Conservation (phyloP, 2,113 vertebrate species). For the Gobio gobio region DNA sequence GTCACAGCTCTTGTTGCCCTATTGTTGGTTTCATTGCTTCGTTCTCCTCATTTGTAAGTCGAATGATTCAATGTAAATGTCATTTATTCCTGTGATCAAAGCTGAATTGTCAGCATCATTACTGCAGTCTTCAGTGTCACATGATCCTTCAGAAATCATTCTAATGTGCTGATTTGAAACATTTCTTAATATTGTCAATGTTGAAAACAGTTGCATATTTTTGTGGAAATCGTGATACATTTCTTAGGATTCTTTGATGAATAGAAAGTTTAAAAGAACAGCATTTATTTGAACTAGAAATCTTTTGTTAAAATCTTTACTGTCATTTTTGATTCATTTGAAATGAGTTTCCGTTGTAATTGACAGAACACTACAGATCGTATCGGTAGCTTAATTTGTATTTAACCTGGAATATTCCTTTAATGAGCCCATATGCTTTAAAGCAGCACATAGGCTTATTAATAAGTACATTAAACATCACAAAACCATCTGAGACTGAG, state of each 20-base stretch:
- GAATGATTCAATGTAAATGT: background rate
- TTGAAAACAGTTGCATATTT: background rate
- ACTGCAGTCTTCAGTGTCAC: background rate
- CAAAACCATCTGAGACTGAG: conserved; percentile 22
- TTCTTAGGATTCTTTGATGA: background rate
- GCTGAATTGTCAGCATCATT: background rate
- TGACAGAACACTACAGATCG: background rate
- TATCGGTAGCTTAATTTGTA: background rate
- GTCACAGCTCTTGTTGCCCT: too few species aligned
- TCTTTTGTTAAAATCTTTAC: background rate
- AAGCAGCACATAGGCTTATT: background rate
- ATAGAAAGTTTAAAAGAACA: background rate
- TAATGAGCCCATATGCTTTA: background rate
- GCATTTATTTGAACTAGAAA: background rate
- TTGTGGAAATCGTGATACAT: background rate
- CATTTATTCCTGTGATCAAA: background rate
- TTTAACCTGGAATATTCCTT: background rate
- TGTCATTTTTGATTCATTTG: background rate
- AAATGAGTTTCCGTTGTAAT: background rate
- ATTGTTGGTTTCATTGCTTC: too few species aligned
- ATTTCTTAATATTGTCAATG: background rate
- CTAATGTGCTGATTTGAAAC: background rate
- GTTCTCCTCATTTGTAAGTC: too few species aligned
- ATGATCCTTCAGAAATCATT: background rate
- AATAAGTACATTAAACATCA: conserved; percentile 16